A percentile compares a stretch with the other conserved stretches of the same genome.
phyloP scores from a whole-genome alignment of 2,797 vertebrate genomes.

The Rallus crepitans region DNA sequence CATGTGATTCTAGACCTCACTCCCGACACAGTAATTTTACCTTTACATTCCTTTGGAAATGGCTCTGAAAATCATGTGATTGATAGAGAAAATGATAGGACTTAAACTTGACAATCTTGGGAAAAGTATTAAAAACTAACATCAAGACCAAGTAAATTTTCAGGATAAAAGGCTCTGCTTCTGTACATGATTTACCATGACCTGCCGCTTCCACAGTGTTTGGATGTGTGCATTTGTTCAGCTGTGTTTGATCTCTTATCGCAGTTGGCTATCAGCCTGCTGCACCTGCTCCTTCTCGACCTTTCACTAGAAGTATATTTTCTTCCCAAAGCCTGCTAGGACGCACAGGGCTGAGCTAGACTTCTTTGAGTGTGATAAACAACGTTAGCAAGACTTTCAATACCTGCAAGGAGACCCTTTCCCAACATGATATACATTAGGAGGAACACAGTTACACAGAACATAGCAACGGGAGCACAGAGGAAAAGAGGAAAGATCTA shows the following conservation, averaged over 20 bases:
- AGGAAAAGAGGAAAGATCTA: neutral
- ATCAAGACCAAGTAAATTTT: neutral
- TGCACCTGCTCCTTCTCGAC: conserved; percentile 11
- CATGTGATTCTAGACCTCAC: neutral
- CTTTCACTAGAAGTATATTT: neutral
- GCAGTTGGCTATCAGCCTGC: neutral
- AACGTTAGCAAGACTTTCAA: neutral
- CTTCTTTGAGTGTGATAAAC: neutral
- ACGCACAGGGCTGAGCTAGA: neutral
- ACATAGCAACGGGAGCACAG: neutral
- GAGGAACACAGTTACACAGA: neutral
- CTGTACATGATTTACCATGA: neutral
- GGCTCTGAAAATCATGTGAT: neutral
- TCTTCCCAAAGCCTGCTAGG: neutral
- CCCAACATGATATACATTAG: no score
- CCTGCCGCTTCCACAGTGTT: neutral
- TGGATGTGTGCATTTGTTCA: neutral
- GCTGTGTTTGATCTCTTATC: conserved; percentile 7
- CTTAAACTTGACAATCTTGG: neutral
- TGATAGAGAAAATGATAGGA: neutral
- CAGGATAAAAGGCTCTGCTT: neutral
- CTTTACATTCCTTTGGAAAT: neutral
- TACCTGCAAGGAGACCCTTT: neutral
- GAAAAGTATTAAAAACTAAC: neutral
- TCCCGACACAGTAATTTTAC: neutral